phyloP scores from a whole-genome alignment of 2,113 vertebrate genomes.

The Oryzias curvinotus region DNA sequence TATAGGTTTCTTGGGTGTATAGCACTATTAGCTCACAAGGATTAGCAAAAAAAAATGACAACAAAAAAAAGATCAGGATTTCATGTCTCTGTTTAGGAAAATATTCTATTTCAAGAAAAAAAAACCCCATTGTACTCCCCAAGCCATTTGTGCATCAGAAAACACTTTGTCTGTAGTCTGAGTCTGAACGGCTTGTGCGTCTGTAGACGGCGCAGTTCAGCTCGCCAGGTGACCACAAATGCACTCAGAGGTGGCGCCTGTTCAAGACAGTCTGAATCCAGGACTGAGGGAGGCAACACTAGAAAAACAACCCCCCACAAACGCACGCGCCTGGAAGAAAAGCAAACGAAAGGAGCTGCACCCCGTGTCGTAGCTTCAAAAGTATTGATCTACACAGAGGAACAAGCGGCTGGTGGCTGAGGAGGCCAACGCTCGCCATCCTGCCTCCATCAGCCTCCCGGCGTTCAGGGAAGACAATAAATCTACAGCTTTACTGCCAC shows the following conservation, averaged over 20 bases:
- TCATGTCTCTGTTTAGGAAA: conserved; percentile 56
- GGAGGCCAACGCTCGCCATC: conserved; percentile 10
- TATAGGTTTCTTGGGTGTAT: conserved; percentile 23
- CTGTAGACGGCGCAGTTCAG: no score
- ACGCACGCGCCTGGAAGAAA: conserved; percentile 57
- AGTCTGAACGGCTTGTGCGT: not conserved
- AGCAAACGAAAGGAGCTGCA: conserved; percentile 79
- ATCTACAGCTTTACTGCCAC: conserved; percentile 14
- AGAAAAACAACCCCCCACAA: conserved; percentile 22
- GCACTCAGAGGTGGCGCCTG: not conserved
- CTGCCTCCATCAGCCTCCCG: not conserved
- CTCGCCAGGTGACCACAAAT: not conserved
- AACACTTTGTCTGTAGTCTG: conserved; percentile 14
- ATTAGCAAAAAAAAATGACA: conserved; percentile 18
- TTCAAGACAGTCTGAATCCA: conserved; percentile 15
- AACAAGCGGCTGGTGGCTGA: conserved; percentile 14
- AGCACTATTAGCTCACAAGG: conserved; percentile 29
- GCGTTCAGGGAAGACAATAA: conserved; percentile 32
- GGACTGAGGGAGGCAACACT: conserved; percentile 36
- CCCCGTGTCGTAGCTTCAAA: conserved; percentile 49
- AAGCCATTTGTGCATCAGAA: conserved; percentile 16
- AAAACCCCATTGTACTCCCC: conserved; percentile 9
- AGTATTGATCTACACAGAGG: conserved; percentile 53
- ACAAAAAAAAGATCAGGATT: not conserved
- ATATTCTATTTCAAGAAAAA: conserved; percentile 40